Evolutionary conservation across 2,113 vertebrate genomes (phyloP), one percentile per base, ranked within the genome.

Genomic region (Theristicus caerulescens): DNA sequence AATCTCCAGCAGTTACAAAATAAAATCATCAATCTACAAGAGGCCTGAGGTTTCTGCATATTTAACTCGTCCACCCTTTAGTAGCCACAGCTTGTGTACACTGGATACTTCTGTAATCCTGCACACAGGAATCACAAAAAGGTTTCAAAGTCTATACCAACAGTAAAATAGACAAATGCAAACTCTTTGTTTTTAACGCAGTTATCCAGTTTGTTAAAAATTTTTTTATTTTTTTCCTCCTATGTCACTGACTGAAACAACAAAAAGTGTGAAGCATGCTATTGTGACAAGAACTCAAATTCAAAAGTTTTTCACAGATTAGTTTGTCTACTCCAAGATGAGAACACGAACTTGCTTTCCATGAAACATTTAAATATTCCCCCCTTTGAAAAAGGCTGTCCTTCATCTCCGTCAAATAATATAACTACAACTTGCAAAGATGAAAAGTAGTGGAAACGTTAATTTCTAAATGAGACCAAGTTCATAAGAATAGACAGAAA

Each of bases 1-100:
- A 86, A 89, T 69, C 66, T 79, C 49, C 81, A 93, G 81, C 61
- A 94, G 78, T 76, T 86, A 82, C 85, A 94, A 94, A 96, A 81
- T 29, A 70, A 90, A 62, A 92, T 81, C 57, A 52, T 14, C 26
- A 2, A 7, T 65, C 49, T 92, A 65, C 44, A 90, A 59, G 40
- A 64, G 64, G 47, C 52, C 52, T 16, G 52, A 84, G 61, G 34
- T 38, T 54, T 79, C 92, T 91, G 83, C 83, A 46, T 49, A 40
- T 91, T 85, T 89, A 86, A 78, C 44, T 88, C 26, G 1, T 67
- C 59, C 64, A 78, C n/a, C 65, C 79, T 93, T 88, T 10, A 80
- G 24, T 79, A 86, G 88, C 38, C 85, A 47, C 82, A 83, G 80
- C 69, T 51, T 57, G 83, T 51, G 57, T 65, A 76, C 73, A 38